Evolutionary conservation across 2,113 vertebrate species (phyloP).

Genomic region (Psephotus haematonotus): DNA sequence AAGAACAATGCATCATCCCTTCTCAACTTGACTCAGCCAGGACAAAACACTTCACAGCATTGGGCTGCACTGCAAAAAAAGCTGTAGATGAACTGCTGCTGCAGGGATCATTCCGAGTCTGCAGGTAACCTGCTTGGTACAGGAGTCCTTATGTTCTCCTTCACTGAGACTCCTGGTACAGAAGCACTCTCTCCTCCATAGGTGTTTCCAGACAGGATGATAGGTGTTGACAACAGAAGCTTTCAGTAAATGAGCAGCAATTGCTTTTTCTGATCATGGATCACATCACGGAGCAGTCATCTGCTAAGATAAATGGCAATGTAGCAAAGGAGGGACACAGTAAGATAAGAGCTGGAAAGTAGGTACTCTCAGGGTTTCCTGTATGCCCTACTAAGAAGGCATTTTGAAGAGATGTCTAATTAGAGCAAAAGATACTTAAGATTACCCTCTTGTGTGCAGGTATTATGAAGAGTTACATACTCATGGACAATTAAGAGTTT

Average conservation of each 20-base stretch:
- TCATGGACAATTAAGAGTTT: not conserved
- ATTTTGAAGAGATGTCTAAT: constrained; percentile 15
- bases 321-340: not conserved
- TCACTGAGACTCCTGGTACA: not conserved
- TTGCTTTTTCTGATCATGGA: not conserved
- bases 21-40: not conserved
- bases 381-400: not conserved
- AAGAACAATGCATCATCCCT: not conserved
- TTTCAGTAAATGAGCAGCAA: constrained; percentile 30
- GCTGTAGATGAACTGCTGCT: not conserved
- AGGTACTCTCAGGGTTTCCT: not conserved
- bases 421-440: not conserved
- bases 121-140: not conserved
- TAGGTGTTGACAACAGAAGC: not conserved
- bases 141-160: not conserved
- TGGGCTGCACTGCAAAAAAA: not conserved
- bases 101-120: not conserved
- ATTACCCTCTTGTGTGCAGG: not conserved
- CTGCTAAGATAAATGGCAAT: not conserved
- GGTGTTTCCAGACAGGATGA: not conserved
- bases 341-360: not conserved
- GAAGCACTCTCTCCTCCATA: not conserved
- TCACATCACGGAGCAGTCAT: not conserved
- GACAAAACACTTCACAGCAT: not conserved
- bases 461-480: not conserved